Conservation (phyloP, 2,797 vertebrate species). For the Acipenser ruthenus region DNA sequence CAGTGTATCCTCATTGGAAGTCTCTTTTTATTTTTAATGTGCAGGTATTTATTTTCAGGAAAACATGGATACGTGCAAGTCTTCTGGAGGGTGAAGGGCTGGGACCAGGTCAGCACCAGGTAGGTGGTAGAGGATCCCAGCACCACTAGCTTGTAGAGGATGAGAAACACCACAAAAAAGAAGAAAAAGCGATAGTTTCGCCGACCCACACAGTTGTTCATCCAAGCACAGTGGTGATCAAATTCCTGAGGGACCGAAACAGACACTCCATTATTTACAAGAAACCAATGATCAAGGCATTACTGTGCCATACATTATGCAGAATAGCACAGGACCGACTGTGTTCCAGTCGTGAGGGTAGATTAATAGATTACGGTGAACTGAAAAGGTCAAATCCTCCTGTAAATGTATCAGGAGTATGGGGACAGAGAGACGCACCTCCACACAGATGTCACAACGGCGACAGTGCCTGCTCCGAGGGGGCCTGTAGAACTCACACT, state of each 20-base stretch:
- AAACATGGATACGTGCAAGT: conserved; percentile 7
- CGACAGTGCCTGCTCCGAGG: conserved; percentile 6
- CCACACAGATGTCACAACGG: conserved; percentile 3
- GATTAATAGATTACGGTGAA: no score
- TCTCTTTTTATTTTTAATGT: no score
- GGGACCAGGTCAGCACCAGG: conserved; percentile 2
- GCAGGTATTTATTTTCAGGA: no score
- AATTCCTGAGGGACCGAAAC: conserved; percentile 6
- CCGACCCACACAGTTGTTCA: conserved; percentile 15
- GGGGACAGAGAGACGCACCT: not conserved
- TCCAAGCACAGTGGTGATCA: conserved; percentile 14
- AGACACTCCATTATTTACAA: not conserved
- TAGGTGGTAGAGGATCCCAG: conserved; percentile 8
- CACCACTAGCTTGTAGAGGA: conserved; percentile 9
- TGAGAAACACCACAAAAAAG: conserved; percentile 12
- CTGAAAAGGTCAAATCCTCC: no score
- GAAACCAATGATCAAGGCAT: not conserved
- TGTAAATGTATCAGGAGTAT: no score
- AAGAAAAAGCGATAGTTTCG: conserved; percentile 16
- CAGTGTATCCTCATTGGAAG: no score
- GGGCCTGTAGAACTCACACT: conserved; percentile 13
- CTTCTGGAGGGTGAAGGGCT: conserved; percentile 8
- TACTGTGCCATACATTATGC: no score
- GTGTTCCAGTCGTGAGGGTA: no score
- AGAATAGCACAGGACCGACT: no score